Conservation (phyloP, 64 coral and sea anemone species). For the Actinia tenebrosa region DNA sequence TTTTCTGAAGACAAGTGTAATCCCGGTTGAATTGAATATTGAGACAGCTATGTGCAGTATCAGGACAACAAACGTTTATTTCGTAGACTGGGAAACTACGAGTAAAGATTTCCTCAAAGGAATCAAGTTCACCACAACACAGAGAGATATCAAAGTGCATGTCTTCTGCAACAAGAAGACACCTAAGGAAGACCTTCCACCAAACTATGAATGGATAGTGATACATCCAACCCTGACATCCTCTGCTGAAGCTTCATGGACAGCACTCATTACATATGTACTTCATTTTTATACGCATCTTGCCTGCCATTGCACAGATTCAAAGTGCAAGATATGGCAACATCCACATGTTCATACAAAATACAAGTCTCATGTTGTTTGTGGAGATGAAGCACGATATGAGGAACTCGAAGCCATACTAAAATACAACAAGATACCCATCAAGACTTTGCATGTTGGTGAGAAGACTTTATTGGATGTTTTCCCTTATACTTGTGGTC, state of each 20-base stretch:
- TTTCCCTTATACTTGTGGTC: conserved; percentile 64
- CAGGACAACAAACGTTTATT: conserved; percentile 56
- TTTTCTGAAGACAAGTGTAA: background rate
- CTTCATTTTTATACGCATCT: conserved; percentile 84
- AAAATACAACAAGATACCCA: conserved; percentile 80
- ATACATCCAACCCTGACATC: conserved; percentile 64
- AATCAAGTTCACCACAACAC: conserved; percentile 70
- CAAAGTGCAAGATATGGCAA: conserved; percentile 51
- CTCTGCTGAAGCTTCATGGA: conserved; percentile 78
- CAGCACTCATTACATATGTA: conserved; percentile 72
- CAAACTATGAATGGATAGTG: conserved; percentile 70
- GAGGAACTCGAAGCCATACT: conserved; percentile 85
- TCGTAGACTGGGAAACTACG: conserved; percentile 86
- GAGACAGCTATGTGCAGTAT: conserved; percentile 67
- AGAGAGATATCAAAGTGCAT: conserved; percentile 62
- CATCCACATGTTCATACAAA: conserved; percentile 69
- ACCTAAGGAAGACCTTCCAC: conserved; percentile 34
- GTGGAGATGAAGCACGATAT: conserved; percentile 63
- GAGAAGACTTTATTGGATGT: conserved; percentile 75
- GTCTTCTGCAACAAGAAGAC: conserved; percentile 89
- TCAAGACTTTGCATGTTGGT: conserved; percentile 64
- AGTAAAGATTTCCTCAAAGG: conserved; percentile 80
- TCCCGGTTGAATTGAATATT: background rate
- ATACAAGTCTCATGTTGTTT: conserved; percentile 61
- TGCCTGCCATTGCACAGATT: conserved; percentile 49